Evolutionary conservation across 2,113 vertebrate genomes (phyloP).

Genomic region (Terrapene triunguis): DNA sequence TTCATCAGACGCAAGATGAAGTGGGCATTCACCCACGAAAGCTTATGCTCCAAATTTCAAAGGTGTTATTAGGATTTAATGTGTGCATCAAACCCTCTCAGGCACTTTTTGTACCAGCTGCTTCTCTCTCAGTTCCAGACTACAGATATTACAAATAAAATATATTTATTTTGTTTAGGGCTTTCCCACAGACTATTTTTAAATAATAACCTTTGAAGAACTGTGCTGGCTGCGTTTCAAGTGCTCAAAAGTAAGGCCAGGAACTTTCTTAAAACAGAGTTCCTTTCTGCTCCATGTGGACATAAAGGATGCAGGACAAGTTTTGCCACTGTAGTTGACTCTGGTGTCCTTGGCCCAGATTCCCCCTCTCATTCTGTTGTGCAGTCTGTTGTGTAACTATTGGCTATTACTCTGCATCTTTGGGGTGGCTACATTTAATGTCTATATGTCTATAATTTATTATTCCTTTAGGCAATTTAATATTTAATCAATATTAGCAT

Average conservation of each 20-base stretch:
- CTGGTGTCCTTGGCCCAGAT: neutral
- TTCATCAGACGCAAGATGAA: too few species aligned
- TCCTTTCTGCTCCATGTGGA: neutral
- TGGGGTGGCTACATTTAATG: neutral
- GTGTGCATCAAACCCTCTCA: constrained; percentile 33
- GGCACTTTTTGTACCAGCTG: constrained; percentile 67
- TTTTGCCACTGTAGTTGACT: neutral
- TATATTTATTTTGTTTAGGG: constrained; percentile 70
- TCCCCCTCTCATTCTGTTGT: neutral
- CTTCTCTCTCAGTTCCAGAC: constrained; percentile 39
- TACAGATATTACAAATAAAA: constrained; percentile 71
- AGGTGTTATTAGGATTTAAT: constrained; percentile 11
- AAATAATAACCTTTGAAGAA: constrained; percentile 71
- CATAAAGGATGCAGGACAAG: constrained; percentile 7
- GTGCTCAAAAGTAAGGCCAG: constrained; percentile 38
- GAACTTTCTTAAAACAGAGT: constrained; percentile 2
- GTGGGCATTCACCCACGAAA: too few species aligned
- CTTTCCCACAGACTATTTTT: constrained; percentile 78
- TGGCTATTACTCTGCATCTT: neutral
- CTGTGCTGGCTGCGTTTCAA: constrained; percentile 14
- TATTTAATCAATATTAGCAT: neutral
- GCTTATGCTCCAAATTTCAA: neutral
- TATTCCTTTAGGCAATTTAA: neutral
- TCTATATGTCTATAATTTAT: neutral
- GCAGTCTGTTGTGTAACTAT: neutral